Base-by-base conservation (phyloP, 2,888 invertebrate species). In the Hecatera dysodea region DNA sequence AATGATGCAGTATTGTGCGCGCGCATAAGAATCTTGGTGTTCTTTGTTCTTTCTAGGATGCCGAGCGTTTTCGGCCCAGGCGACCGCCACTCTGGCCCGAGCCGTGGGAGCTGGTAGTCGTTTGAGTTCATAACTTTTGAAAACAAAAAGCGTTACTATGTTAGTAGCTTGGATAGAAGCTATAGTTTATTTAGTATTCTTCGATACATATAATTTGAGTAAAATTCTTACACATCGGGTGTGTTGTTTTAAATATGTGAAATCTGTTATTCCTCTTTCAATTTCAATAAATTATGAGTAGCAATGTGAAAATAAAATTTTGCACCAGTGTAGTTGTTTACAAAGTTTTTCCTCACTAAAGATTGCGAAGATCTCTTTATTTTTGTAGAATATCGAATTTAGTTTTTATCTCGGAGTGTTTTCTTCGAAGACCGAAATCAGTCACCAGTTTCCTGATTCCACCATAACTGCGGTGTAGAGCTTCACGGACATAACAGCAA, bases 1-100 rank as follows among this genome's bases (percentile, higher is more conserved):
- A 56, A 36, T 67, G 57, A 36, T 68, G 57, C 57, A 24, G n/a
- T 1, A 33, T 7, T 56, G 22, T 65, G 75, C 57, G 75, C 61
- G 52, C 66, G 48, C 80, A 75, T 44, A 22, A 1, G 42, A 19
- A 33, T 33, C 17, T 15, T 15, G 7, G 15, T 46, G 9, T 27
- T 55, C 59, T 64, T 63, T 44, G 44, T 73, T 79, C 22, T 1
- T 9, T 44, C 12, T 2, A n/a, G 22, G 36, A 36, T 36, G 33
- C 19, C 12, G 17, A 42, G 27, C 15, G 33, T 19, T 8, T 27
- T 17, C 17, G 15, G 39, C 72, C 33, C 39, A n/a, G 53, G 24
- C 8, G 36, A 19, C 36, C 7, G 50, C 15, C 36, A 69, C 44
- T 69, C 36, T 24, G 42, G 50, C 44, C 8, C 52, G 29, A 24